Evolutionary conservation across 2,113 vertebrate genomes (phyloP).

Genomic region (Accipiter cooperii): DNA sequence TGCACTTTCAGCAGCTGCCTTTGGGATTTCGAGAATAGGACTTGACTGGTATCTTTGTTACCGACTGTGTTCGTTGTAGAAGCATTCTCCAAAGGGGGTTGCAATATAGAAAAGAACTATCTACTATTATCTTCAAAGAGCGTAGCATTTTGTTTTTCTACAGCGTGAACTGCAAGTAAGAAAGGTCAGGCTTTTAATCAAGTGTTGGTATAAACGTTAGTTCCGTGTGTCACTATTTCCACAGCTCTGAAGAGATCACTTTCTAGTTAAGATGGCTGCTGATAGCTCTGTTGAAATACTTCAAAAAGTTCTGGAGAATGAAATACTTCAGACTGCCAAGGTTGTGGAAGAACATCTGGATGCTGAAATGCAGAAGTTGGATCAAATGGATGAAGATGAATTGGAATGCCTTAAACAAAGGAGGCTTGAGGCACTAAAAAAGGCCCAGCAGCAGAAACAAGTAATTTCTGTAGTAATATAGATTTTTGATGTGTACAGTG

Average conservation of each 20-base stretch:
- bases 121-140: background rate
- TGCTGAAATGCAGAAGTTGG: slow-evolving; percentile 85
- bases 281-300: slow-evolving; percentile 80
- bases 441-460: slow-evolving; percentile 96
- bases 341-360: slow-evolving; percentile 89
- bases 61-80: background rate
- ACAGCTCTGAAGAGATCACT: slow-evolving; percentile 7
- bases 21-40: background rate
- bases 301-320: slow-evolving; percentile 85
- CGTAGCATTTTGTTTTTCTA: background rate
- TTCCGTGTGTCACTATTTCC: background rate
- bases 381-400: slow-evolving; percentile 90
- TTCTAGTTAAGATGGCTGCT: slow-evolving; percentile 75
- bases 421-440: slow-evolving; percentile 88
- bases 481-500: background rate
- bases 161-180: background rate
- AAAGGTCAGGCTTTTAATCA: background rate
- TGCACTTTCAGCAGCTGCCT: background rate
- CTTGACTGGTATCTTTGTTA: background rate
- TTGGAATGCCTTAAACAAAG: slow-evolving; percentile 88
- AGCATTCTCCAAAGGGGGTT: background rate
- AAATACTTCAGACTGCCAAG: slow-evolving; percentile 84
- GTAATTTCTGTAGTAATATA: slow-evolving; percentile 63
- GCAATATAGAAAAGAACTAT: background rate
- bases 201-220: background rate